Evolutionary conservation across 30 jellyfish, hydroid and myxozoan species (phyloP), one percentile per base, ranked within the genome.

Genomic region (Aurelia aurita): DNA sequence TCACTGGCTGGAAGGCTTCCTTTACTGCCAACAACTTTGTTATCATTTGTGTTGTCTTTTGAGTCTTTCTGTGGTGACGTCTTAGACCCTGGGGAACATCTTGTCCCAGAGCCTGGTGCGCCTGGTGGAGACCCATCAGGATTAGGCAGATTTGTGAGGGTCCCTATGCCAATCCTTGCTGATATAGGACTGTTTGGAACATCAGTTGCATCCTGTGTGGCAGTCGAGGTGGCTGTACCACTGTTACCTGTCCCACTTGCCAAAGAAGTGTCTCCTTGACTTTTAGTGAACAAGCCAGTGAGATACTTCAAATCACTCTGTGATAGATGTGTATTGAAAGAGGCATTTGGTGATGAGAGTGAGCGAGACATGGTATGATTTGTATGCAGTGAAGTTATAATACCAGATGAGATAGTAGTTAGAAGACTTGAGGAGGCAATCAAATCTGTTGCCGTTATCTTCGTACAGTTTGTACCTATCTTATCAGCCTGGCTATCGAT

Each of bases 121-220:
- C 85, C 79, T 1, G 93, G 87, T 8, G 93, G 87, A 0, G 93
- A 83, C 7, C 93, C 93, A 34, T 83, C 93, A 19, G 87, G 47
- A 67, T 69, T 67, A 1, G 80, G 63, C 2, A 88, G 79, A 53
- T 88, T 88, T 31, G 91, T 78, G 45, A 88, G 80, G 44, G 96
- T 88, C 5, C 96, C 96, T 28, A 88, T 78, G 12, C 90, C 88
- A 22, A 88, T 88, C 69, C 59, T 78, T 0, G 96, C 78, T n/a
- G 96, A 88, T n/a, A 88, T 79, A 22, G 96, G 96, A 46, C 96
- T 88, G 47, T 28, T 74, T n/a, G 88, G 84, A 55, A 78, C 83
- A 73, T 13, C 60, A 11, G 23, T 32, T 14, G 75, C 58, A 25
- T 68, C 85, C 22, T n/a, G 20, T 16, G 77, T 6, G 47, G 60